Evolutionary conservation across 2,113 vertebrate genomes (phyloP), one percentile per base, ranked within the genome.

Genomic region (Takifugu bimaculatus): DNA sequence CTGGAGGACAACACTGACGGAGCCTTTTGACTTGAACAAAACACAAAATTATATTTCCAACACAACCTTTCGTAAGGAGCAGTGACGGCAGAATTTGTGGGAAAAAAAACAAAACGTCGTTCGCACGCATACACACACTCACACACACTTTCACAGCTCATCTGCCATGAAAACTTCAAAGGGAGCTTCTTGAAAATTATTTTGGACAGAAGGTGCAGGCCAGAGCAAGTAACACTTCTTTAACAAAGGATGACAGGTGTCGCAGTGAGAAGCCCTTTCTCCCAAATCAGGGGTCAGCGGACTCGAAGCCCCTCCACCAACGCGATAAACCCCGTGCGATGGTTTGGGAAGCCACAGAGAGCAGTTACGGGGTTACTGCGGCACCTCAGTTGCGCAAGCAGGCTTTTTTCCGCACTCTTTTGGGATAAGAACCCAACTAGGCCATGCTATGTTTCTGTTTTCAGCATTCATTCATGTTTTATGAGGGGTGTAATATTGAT

Each of bases 401-500:
- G 54, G 74, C 62, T 68, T 81, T 75, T 81, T 75, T 83, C 77
- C 81, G 85, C 79, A 81, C 78, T 55, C 85, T 80, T 74, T 87
- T 83, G 82, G 77, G 78, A 83, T 79, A 77, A 83, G 72, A 78
- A 82, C 64, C 79, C 75, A 80, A 79, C 59, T 65, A 78, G 78
- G 81, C 83, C 70, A 50, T 54, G 81, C 81, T 68, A 20, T 60
- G 77, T 78, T 80, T 81, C 79, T 82, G 77, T 81, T 83, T 65
- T 58, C 26, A 57, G 75, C 69, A 70, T 70, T 79, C 77, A 78
- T 87, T 84, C 79, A 83, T 81, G 82, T 88, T 88, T 86, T 78
- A 88, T 86, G 87, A 85, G 76, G 71, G 80, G 70, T 67, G 66
- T 67, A 77, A 75, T 87, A 88, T 88, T 84, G 83, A 88, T 88